Evolutionary conservation across 2,113 vertebrate genomes (phyloP).

Genomic region (Laticauda laticaudata): DNA sequence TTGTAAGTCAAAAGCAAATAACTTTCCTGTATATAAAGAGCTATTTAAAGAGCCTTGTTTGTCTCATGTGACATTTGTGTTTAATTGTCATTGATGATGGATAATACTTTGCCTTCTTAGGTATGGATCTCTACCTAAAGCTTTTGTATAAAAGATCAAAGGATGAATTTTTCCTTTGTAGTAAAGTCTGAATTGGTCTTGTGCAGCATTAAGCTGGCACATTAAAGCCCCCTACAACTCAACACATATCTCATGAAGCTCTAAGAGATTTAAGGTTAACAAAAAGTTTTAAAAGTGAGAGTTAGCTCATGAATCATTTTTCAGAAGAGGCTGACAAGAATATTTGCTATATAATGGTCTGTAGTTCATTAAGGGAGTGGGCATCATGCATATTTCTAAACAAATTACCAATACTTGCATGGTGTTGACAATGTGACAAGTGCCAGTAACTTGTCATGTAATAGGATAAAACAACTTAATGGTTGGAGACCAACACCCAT

Average conservation of each 20-base stretch:
- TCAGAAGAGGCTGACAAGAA: background rate
- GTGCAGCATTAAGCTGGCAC: background rate
- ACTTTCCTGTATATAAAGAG: background rate
- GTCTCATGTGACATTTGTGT: background rate
- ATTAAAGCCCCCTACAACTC: background rate
- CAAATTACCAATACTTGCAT: background rate
- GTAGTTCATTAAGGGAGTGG: background rate
- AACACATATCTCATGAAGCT: background rate
- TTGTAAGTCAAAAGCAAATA: slow-evolving; percentile 14
- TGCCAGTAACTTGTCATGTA: background rate
- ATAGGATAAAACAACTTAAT: background rate
- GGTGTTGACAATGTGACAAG: background rate
- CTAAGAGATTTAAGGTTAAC: background rate
- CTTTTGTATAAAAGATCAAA: background rate
- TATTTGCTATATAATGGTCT: background rate
- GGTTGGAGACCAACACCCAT: background rate
- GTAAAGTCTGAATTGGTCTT: background rate
- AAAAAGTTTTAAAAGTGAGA: background rate
- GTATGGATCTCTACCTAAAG: background rate
- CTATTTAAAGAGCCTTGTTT: background rate
- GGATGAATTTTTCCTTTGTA: background rate
- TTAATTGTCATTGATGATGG: background rate
- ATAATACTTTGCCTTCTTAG: background rate
- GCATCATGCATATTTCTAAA: background rate
- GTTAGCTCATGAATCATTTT: background rate